Base-by-base conservation (phyloP, 1,140 invertebrate genomes). In the Trypoxylus dichotomus region DNA sequence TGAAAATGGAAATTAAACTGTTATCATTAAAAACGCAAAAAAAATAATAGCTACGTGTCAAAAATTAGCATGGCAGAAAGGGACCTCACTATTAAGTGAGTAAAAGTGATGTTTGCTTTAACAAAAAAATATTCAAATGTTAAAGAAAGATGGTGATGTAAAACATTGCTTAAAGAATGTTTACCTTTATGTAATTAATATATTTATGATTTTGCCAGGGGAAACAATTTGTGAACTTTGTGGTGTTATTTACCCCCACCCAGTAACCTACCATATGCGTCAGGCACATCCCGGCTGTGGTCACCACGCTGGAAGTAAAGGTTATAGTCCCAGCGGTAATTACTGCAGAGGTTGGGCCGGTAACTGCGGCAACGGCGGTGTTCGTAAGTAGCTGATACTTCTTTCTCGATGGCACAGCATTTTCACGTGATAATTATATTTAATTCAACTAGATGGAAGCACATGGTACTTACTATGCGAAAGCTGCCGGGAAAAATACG, bases 391-490 rank as follows among this genome's bases (percentile, higher is more conserved):
- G 10, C 3, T 8, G 13, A 15, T 75, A 77, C 32, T 27, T 15
- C 15, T 19, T 2, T 7, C 10, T 2, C 32, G 32, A 37, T 7
- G 32, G 3, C 10, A 7, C 32, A 37, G 10, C 19, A 54, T n/a
- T 54, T n/a, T 54, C 15, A 75, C 6, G n/a, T 24, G 29, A 42
- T 41, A n/a, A 74, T 42, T 43, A 74, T 42, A 54, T 25, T 47
- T 41, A 42, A 74, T 77, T 72, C 8, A 83, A 84, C 76, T 81
- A 89, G 90, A 89, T 78, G 94, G 92, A 37, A 94, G 92, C 79
- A 91, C 94, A 42, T 98, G 96, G 96, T 98, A 98, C 86, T 89
- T 98, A 0, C 92, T 97, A 79, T 98, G 97, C 87, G 95, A 97
- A 82, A 89, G 89, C 25, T 98, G 97, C 84, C 91, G 96, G 3